A percentile compares a stretch with the other conserved stretches of the same genome.
Evolutionary conservation across 2,888 invertebrate species (phyloP).

Genomic region (Caenorhabditis doughertyi): DNA sequence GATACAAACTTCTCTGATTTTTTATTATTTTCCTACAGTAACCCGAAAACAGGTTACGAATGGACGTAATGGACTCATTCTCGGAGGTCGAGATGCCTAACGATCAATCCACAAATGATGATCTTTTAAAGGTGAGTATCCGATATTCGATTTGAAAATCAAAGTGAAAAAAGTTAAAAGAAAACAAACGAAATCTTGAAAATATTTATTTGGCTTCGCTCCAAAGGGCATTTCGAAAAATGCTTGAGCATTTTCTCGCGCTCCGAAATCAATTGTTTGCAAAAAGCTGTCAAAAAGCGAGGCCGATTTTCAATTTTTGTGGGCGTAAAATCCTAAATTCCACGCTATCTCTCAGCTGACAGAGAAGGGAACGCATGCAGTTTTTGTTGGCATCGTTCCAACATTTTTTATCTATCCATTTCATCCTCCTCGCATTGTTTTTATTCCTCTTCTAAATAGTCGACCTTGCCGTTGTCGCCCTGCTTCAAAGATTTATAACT

Average conservation of each 20-base stretch:
- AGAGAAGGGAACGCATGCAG: constrained; percentile 10
- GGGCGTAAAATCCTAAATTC: constrained; percentile 23
- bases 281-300: constrained; percentile 59
- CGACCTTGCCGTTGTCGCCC: constrained; percentile 39
- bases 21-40: constrained; percentile 40
- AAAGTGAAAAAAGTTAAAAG: background rate
- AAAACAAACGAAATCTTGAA: constrained; percentile 6
- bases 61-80: constrained; percentile 54
- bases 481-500: constrained; percentile 60
- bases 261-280: constrained; percentile 45
- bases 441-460: constrained; percentile 9
- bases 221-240: constrained; percentile 29
- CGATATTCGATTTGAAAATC: background rate
- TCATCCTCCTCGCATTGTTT: background rate
- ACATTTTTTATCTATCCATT: constrained; percentile 13
- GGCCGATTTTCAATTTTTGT: constrained; percentile 23
- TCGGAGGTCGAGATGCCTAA: constrained; percentile 52
- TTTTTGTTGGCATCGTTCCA: constrained; percentile 40
- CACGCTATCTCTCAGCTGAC: constrained; percentile 17
- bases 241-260: constrained; percentile 28
- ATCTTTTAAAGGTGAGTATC: constrained; percentile 28
- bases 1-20: constrained; percentile 60
- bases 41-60: constrained; percentile 65
- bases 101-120: constrained; percentile 21
- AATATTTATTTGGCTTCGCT: background rate